Evolutionary conservation across 2,888 invertebrate genomes (phyloP), one percentile per base, ranked within the genome.

Genomic region (Oligia fasciuncula): DNA sequence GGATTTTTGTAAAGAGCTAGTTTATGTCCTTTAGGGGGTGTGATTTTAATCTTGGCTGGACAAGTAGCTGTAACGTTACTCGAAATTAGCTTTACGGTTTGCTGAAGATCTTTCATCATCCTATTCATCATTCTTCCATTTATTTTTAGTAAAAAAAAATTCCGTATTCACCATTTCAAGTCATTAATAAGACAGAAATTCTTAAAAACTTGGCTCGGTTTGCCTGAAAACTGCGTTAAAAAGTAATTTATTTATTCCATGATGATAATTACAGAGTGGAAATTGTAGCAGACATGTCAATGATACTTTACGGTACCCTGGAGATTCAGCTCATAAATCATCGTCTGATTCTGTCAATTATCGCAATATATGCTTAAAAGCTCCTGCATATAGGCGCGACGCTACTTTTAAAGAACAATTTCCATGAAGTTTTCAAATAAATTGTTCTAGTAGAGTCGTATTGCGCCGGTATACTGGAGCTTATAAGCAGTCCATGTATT

Each of bases 241-340:
- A 14, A 29, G 23, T n/a, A 19, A 3, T 19, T 46, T 2, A 51
- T 68, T 68, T 43, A 63, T 49, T 63, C 11, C 29, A 81, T n/a
- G n/a, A 81, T 54, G 49, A 70, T 66, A 40, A 66, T 23, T 62
- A 40, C 4, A 23, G 8, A 29, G 14, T 63, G 23, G 11, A 62
- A 77, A 74, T 51, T 70, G 3, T 77, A 81, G n/a, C 66, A 70
- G 23, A 57, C 40, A 49, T 49, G 46, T 68, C 40, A 77, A 40
- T 63, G 83, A 54, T 19, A 57, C 6, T 71, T 77, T 77, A 82
- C 13, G 11, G 60, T 51, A 29, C 54, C 6, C 46, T 62, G 23
- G 70, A 65, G 68, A 69, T 13, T 29, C 17, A 49, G 4, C 2
- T 4, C 14, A 73, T 81, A 9, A 23, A 73, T 83, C 46, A 54